Percentiles rank a stretch among this genome's conserved stretches.
These are phyloP conservation scores for Lepisosteus osseus DNA, from an alignment of 2,113 vertebrate species.

Conservation along the genomic window DNA sequence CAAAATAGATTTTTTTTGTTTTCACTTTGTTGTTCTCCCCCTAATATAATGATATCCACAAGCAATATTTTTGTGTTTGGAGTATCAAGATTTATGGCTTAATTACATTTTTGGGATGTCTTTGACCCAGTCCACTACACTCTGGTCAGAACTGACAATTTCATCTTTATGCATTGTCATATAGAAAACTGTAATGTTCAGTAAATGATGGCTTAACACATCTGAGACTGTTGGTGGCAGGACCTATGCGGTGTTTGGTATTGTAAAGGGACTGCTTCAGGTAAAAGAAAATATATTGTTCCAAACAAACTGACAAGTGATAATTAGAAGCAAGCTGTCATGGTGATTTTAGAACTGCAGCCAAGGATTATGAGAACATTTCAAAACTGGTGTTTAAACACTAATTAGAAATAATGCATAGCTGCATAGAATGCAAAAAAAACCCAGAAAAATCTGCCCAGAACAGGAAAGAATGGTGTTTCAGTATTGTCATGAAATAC, in stretches of 20 bases:
- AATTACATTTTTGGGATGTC: neutral
- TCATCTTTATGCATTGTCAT: neutral
- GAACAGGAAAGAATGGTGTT: too few relatives aligned
- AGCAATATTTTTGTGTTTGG: neutral
- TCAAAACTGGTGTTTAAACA: too few relatives aligned
- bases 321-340: too few relatives aligned
- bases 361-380: too few relatives aligned
- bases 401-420: too few relatives aligned
- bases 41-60: neutral
- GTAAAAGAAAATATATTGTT: neutral
- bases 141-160: neutral
- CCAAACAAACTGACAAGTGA: neutral
- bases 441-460: too few relatives aligned
- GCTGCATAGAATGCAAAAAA: too few relatives aligned
- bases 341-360: too few relatives aligned
- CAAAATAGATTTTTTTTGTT: neutral
- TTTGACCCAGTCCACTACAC: neutral
- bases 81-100: neutral
- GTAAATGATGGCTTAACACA: neutral
- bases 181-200: neutral
- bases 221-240: neutral
- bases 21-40: neutral
- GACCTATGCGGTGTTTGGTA: neutral
- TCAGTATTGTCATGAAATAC: too few relatives aligned
- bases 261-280: neutral